Evolutionary conservation across 2,888 invertebrate genomes (phyloP), one percentile per base, ranked within the genome.

Genomic region (Scaptomyza parva): DNA sequence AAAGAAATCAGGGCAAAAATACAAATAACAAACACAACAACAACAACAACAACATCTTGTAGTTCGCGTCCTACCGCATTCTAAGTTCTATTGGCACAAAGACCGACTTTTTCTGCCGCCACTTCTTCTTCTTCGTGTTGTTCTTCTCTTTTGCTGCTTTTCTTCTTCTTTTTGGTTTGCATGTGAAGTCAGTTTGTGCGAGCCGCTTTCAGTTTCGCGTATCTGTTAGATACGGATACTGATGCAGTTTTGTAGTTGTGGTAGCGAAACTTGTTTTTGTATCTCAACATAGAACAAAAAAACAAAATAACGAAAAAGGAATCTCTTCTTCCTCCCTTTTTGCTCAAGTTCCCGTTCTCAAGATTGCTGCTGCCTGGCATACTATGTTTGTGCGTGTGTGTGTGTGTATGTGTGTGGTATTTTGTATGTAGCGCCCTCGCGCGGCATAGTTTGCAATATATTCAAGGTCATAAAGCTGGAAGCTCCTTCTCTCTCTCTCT

Each of bases 61-160:
- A 22, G 58, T 45, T 60, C 59, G 78, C 59, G 78, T 84, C 85
- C 76, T 81, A 85, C 81, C 88, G 81, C 85, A 86, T 83, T 87
- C 78, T 78, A 85, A 87, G 89, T 78, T 88, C 88, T 87, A 88
- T 89, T 88, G 88, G 89, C 88, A 88, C 88, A 88, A 86, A 88
- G 88, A 88, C 89, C 88, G 88, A 88, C 80, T 85, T 88, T 87
- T 78, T 78, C 72, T 54, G 82, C 33, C 79, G 75, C 77, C 75
- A 61, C 71, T 78, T 35, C 37, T 62, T 62, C 52, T 47, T 41
- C 69, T 69, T 64, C 61, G 12, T 18, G 4, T 12, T 17, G 12
- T 22, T 9, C 20, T 8, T 3, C n/a, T 43, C n/a, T 43, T 30
- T 12, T 5, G 0, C 18, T 45, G 12, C 18, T 9, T n/a, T 18